These are phyloP conservation scores for Nothoprocta pentlandii DNA, from an alignment of 2,113 vertebrate species.

Conservation along the genomic window DNA sequence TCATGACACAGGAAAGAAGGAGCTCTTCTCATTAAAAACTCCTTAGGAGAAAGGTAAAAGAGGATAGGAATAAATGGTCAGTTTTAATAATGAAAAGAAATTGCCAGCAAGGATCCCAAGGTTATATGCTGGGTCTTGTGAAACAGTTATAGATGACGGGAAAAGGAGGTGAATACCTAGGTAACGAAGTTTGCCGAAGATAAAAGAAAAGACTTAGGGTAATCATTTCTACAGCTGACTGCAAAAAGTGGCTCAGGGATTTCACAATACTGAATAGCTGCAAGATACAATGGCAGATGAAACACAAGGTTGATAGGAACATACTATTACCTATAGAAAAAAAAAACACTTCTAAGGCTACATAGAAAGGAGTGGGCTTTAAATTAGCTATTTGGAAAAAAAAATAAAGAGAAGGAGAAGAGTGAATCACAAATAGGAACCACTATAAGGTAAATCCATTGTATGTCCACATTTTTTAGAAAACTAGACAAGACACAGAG, in stretches of 20 bases:
- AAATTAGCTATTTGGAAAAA: not conserved
- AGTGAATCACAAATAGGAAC: not conserved
- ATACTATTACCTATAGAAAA: not conserved
- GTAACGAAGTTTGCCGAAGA: not conserved
- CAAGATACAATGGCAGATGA: not conserved
- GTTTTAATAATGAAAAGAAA: constrained; percentile 9
- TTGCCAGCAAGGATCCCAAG: not conserved
- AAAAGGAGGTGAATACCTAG: not conserved
- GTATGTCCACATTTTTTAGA: not conserved
- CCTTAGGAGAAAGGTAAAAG: not conserved
- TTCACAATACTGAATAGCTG: not conserved
- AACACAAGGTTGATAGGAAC: not conserved
- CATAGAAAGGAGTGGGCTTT: not conserved
- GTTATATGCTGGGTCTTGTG: not conserved
- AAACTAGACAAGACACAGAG: not conserved
- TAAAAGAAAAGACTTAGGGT: not conserved
- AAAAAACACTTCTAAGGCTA: not conserved
- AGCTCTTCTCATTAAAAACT: not conserved
- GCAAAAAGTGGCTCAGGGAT: not conserved
- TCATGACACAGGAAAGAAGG: not conserved
- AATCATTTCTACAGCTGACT: not conserved
- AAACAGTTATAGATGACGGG: not conserved
- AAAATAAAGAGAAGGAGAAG: not conserved
- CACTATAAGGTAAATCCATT: not conserved
- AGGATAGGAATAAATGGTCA: not conserved